phyloP scores from a whole-genome alignment of 53 echinoderm and acorn worm genomes.

The Hippasteria phrygiana region DNA sequence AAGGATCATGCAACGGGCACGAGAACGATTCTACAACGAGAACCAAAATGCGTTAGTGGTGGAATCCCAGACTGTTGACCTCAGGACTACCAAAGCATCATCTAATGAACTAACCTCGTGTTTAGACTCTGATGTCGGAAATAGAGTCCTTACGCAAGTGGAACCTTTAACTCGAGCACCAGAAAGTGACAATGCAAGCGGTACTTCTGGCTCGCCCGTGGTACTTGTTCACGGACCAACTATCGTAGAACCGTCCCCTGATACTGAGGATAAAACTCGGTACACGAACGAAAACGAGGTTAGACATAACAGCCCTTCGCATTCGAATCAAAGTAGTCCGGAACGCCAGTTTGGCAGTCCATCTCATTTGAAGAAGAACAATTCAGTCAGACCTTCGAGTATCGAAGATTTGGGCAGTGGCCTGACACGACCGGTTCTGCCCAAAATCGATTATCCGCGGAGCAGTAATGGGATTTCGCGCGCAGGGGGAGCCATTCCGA shows the following conservation, averaged over 20 bases:
- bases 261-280: neutral
- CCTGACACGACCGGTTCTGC: constrained; percentile 14
- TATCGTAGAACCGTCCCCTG: constrained; percentile 32
- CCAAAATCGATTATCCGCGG: constrained; percentile 25
- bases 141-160: neutral
- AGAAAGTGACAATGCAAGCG: constrained; percentile 11
- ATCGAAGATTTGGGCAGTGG: neutral
- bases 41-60: constrained; percentile 32
- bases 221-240: constrained; percentile 81
- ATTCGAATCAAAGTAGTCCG: constrained; percentile 51
- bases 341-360: constrained; percentile 26
- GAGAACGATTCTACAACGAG: constrained; percentile 49
- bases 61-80: neutral
- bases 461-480: neutral
- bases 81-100: neutral
- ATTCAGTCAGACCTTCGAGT: neutral
- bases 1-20: constrained; percentile 33
- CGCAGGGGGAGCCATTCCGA: constrained; percentile 52
- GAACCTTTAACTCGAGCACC: constrained; percentile 9
- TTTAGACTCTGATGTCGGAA: constrained; percentile 14
- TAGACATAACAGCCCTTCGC: constrained; percentile 29
- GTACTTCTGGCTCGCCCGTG: constrained; percentile 61
- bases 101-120: constrained; percentile 5
- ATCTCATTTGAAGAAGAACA: neutral
- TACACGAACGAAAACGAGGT: constrained; percentile 53